Base-by-base conservation (phyloP, 2,888 invertebrate genomes). In the Lasioglossum pauxillum region DNA sequence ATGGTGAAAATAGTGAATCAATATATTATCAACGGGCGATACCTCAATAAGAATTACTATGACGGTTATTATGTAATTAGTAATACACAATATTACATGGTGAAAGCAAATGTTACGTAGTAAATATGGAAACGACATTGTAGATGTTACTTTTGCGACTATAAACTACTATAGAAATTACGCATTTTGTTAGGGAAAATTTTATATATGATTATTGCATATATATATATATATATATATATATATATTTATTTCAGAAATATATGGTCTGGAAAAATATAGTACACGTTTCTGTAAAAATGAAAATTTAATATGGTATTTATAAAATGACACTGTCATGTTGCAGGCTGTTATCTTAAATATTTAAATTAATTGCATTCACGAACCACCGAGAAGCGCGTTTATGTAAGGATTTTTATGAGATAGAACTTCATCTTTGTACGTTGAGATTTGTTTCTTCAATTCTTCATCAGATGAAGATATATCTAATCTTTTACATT, bases 401-500 rank as follows among this genome's bases (percentile, higher is more conserved):
- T 95, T 95, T 60, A 96, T 93, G 91, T 96, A 96, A 0, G 96
- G 95, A 95, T 96, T 96, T 27, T 95, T 94, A 19, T 93, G 93
- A 16, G 93, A 89, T 38, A 95, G 86, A 77, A 96, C 90, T 88
- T 96, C 95, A 46, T 93, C 86, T 89, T 95, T 96, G 19, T 96
- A 92, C 80, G 92, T 90, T 38, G 90, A 82, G 38, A 96, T 88
- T 86, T 94, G 89, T 10, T 88, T 85, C 75, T 93, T 88, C 31
- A 96, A 81, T 76, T 96, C 95, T 64, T 94, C 93, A 78, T 96
- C 95, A 49, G 94, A 88, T 81, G 95, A 90, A 14, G 93, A 93
- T 69, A 94, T 86, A 82, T 91, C 87, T 23, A 96, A 86, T 46
- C 89, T 77, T 90, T 95, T 95, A 77, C 96, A 94, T 75, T 95